Percentiles rank a stretch among this genome's conserved stretches.
phyloP scores from a whole-genome alignment of 2,113 vertebrate genomes.

The Atlantisia rogersi region DNA sequence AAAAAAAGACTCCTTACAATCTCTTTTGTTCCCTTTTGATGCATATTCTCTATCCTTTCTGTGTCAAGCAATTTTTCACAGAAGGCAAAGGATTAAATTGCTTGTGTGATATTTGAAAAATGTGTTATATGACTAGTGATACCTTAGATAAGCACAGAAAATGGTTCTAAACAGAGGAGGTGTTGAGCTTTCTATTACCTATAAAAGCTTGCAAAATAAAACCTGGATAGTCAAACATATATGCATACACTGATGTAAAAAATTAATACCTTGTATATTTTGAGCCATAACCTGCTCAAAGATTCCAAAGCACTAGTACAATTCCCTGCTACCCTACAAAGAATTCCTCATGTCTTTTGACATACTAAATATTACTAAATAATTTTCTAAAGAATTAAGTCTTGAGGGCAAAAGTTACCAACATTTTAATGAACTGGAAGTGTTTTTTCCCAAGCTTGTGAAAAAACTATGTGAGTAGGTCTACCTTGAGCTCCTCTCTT shows the following conservation, averaged over 20 bases:
- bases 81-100: background rate
- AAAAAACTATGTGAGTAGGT: background rate
- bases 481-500: background rate
- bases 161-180: background rate
- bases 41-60: background rate
- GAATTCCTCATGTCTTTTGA: background rate
- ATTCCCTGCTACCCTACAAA: background rate
- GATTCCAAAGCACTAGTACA: background rate
- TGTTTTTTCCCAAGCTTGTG: accelerated
- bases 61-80: background rate
- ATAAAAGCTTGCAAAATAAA: background rate
- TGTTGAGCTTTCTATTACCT: background rate
- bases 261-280: background rate
- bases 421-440: background rate
- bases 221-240: background rate
- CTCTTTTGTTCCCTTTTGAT: background rate
- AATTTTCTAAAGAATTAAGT: background rate
- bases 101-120: background rate
- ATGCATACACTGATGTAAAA: background rate
- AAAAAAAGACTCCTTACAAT: background rate
- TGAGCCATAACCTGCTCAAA: background rate
- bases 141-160: background rate
- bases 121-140: background rate
- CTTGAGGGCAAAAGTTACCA: background rate
- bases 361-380: background rate